Conservation (phyloP, 1,140 invertebrate species). For the Drosophila fuyamai region DNA sequence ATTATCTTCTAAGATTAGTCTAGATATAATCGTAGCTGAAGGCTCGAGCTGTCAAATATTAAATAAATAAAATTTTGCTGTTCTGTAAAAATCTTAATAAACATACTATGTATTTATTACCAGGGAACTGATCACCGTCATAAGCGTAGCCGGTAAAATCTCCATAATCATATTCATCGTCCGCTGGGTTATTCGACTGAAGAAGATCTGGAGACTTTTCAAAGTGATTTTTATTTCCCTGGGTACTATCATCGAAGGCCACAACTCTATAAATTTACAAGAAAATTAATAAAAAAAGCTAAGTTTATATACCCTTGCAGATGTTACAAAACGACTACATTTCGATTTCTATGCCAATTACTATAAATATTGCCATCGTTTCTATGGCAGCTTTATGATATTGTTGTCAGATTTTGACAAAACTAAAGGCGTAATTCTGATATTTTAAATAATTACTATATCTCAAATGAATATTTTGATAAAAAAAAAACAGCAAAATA, state of each 20-base stretch:
- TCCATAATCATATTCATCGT: conserved; percentile 57
- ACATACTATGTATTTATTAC: conserved; percentile 24
- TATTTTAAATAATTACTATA: no score
- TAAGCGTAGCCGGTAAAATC: conserved; percentile 71
- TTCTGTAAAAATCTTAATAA: neutral
- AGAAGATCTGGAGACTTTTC: conserved; percentile 2
- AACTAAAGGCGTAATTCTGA: no score
- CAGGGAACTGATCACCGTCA: conserved; percentile 13
- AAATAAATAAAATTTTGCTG: neutral
- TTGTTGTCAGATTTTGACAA: no score
- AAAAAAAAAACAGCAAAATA: no score
- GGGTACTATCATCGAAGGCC: neutral
- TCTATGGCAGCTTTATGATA: no score
- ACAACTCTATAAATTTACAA: neutral
- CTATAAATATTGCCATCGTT: no score
- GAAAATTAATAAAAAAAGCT: no score
- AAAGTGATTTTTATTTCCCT: neutral
- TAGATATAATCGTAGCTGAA: conserved; percentile 1
- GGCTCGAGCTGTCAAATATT: conserved; percentile 17
- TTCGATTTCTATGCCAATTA: no score
- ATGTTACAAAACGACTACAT: rapidly evolving
- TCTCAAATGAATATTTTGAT: no score
- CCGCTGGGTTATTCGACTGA: conserved; percentile 1
- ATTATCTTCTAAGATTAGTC: neutral
- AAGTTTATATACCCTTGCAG: no score